Conservation (phyloP, 2,888 invertebrate genomes). For the Spisula subtruncata region DNA sequence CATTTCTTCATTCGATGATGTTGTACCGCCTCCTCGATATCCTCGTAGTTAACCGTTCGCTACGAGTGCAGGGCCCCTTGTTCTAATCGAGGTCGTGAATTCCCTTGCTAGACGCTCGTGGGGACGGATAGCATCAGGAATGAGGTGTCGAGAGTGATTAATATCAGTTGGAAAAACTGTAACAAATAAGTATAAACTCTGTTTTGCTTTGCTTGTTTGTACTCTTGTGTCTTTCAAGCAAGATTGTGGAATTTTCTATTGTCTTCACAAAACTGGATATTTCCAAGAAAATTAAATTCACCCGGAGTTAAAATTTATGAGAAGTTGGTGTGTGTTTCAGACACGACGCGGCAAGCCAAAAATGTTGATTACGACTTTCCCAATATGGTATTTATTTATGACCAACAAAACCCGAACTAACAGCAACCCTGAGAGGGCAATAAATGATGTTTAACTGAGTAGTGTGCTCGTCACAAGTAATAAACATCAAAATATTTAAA, state of each 20-base stretch:
- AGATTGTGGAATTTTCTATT: not conserved
- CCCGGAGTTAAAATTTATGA: not conserved
- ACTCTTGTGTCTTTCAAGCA: not conserved
- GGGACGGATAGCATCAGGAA: no score
- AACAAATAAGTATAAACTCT: no score
- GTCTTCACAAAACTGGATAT: slow-evolving; percentile 1
- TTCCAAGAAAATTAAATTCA: not conserved
- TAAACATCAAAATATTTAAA: slow-evolving; percentile 11
- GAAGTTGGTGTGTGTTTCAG: not conserved
- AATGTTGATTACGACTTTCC: not conserved
- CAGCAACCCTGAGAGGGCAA: not conserved
- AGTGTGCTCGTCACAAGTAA: not conserved
- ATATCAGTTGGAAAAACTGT: no score
- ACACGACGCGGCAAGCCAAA: not conserved
- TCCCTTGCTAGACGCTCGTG: no score
- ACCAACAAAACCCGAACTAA: not conserved
- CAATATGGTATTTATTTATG: slow-evolving; percentile 12
- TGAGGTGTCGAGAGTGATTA: no score
- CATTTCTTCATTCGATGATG: no score
- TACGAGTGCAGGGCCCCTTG: no score
- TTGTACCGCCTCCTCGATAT: not conserved
- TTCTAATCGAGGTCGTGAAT: no score
- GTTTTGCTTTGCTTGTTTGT: no score
- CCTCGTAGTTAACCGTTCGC: no score
- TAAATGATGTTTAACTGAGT: not conserved